Base-by-base conservation (phyloP, 2,888 invertebrate genomes). In the Listrodromus nycthemerus region DNA sequence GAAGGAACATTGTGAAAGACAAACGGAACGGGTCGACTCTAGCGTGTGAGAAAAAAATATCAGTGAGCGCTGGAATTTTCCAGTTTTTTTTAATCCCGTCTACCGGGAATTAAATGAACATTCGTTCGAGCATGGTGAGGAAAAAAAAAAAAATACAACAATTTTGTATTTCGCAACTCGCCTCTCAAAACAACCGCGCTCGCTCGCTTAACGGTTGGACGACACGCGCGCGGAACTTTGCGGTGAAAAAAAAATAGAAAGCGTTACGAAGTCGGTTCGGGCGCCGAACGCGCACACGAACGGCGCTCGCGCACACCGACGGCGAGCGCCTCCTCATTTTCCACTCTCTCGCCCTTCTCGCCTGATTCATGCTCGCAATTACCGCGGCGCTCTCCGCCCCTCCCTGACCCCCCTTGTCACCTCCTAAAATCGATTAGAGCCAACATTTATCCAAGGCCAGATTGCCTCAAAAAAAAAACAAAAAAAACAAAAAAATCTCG, bases 301-400 rank as follows among this genome's bases (percentile, higher is more conserved):
- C 41, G 10, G 6, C 33, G 33, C 33, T 4, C 41, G 70, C 70
- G 65, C 33, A n/a, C 13, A 58, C 4, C 21, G 58, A 58, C 19
- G 21, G 37, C 13, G 7, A 19, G 66, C 27, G 21, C 81, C 86
- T 80, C 81, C 80, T 78, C 52, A 37, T 63, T 73, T 71, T 66
- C 74, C 85, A 80, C 83, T 78, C 82, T 81, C 77, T 75, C 85
- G 67, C 69, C 55, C 48, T 41, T 79, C 80, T 63, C 77, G 75
- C 80, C 50, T 16, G 73, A 61, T 61, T 45, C 80, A 71, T 55
- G 19, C 33, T 65, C 63, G 19, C 66, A 81, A 71, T 55, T 58
- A 81, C 52, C 66, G 33, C 19, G 33, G 45, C 48, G 13, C 48
- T 41, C 61, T 45, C 41, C 45, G 19, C 19, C 24, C 1, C 24